Conservation (phyloP, 2,888 invertebrate genomes). For the Adelognathus sp. region DNA sequence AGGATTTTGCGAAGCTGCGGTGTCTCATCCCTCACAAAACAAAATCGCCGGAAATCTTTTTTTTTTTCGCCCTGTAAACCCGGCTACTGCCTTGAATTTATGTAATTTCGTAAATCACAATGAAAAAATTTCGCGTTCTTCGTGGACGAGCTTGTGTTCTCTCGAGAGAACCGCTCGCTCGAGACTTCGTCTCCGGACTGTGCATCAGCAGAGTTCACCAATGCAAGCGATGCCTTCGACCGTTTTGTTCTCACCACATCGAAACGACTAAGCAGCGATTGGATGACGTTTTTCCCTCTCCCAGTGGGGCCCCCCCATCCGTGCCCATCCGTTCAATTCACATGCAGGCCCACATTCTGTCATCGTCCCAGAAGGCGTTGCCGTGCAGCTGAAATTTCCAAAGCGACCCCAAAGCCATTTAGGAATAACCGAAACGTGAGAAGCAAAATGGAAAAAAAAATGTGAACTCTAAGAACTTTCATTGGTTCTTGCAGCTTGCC, state of each 20-base stretch:
- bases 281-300: constrained; percentile 33
- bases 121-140: no score
- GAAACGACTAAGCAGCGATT: constrained; percentile 9
- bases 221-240: not conserved
- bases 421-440: not conserved
- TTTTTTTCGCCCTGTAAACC: no score
- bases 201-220: not conserved
- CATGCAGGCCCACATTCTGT: not conserved
- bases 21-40: no score
- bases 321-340: not conserved
- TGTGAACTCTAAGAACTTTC: not conserved
- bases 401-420: not conserved
- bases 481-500: constrained; percentile 12
- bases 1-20: no score
- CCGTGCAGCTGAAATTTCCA: not conserved
- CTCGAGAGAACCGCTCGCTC: not conserved
- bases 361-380: constrained; percentile 11
- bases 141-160: no score
- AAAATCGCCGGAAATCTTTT: no score
- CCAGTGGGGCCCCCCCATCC: not conserved
- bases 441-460: not conserved
- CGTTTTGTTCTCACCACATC: not conserved
- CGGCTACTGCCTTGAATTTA: no score
- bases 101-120: no score
- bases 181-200: not conserved